phyloP scores from a whole-genome alignment of 2,113 vertebrate species.

The Triplophysa siluroides region DNA sequence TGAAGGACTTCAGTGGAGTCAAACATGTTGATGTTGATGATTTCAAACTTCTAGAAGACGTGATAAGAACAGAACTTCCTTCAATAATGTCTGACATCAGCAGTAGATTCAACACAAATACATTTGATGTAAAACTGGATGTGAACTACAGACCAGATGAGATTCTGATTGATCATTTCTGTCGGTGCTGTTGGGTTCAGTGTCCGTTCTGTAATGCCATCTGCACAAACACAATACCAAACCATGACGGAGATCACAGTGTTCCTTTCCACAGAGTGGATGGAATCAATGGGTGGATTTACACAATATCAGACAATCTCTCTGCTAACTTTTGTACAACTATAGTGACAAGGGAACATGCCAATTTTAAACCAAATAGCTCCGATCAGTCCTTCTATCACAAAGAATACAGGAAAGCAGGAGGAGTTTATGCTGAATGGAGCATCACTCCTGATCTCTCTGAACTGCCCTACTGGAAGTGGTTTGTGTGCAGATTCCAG shows the following conservation, averaged over 20 bases:
- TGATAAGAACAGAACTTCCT: background rate
- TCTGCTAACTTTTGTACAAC: too few relatives aligned
- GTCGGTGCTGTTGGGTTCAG: conserved; percentile 25
- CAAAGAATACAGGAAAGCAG: background rate
- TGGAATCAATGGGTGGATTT: too few relatives aligned
- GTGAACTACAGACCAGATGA: background rate
- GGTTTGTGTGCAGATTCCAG: conserved; percentile 47
- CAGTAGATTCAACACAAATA: background rate
- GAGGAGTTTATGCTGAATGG: background rate
- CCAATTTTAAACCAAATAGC: too few relatives aligned
- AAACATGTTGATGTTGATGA: background rate
- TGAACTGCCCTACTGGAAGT: conserved; percentile 51
- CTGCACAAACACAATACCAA: conserved; percentile 50
- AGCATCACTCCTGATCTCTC: conserved; percentile 37
- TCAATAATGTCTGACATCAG: background rate
- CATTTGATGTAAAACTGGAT: background rate
- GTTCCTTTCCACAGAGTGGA: conserved; percentile 43
- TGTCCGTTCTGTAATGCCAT: background rate
- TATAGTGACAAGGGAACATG: too few relatives aligned
- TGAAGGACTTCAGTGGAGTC: background rate
- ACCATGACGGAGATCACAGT: conserved; percentile 47
- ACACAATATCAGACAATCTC: too few relatives aligned
- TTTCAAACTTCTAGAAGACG: background rate
- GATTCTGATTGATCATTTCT: conserved; percentile 14
- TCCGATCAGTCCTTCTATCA: too few relatives aligned